Base-by-base conservation (phyloP, 2,113 vertebrate species). In the Aptenodytes patagonicus region DNA sequence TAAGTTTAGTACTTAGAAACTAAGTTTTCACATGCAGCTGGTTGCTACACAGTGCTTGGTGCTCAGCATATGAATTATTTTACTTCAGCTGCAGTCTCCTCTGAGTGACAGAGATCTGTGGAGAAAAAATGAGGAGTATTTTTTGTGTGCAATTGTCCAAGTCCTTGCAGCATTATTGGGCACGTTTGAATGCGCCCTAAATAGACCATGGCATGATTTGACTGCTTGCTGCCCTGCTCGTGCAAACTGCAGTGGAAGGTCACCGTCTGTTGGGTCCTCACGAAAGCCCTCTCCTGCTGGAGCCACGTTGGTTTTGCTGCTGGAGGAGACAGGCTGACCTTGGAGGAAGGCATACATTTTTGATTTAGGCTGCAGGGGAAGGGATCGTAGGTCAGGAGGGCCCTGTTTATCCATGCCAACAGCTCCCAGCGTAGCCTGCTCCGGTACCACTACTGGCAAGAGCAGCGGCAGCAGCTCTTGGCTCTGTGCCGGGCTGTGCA, bases 21-120 rank as follows among this genome's bases (percentile, higher is more conserved):
- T 42, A 42, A 38, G 66, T 84, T 93, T 79, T 90, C 71, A 62
- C 62, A 51, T 91, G 87, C 70, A 93, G 81, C 87, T 69, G 89
- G 54, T 84, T 89, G 70, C 91, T 94, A 34, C 58, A 57, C 51
- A 62, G 84, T 73, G 57, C 52, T 89, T 83, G 95, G 47, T 91
- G 80, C 69, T 87, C 73, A 69, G 89, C 81, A 66, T 84, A 68
- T 79, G 61, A 92, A 79, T 95, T 92, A 71, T 36, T 64, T 90
- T 16, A 68, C 77, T 90, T 95, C 0, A 60, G 58, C 70, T 78
- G 31, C 75, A 60, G 60, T 71, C 62, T 89, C 40, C 42, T 87
- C 57, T 1, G 14, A 58, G 82, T 22, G 80, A 52, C 83, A 54
- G 40, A 73, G 64, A 86, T 71, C 55, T 20, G 47, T 38, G 89